phyloP scores from a whole-genome alignment of 2,888 invertebrate genomes.

The Eucriotettix oculatus region DNA sequence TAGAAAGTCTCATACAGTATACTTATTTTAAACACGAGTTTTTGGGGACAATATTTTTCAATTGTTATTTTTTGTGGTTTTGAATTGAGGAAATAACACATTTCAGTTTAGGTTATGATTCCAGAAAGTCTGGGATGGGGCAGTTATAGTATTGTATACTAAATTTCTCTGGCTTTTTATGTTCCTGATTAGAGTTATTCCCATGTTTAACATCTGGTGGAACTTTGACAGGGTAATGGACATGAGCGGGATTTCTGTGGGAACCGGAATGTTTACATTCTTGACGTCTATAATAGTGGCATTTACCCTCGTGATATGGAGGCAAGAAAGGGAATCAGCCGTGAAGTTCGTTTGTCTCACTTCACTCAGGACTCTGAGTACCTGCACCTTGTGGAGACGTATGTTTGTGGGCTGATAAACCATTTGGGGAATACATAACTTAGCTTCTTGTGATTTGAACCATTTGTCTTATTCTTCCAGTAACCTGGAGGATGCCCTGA shows the following conservation, averaged over 20 bases:
- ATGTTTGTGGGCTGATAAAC: slow-evolving; percentile 16
- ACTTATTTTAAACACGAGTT: too few relatives aligned
- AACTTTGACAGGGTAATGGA: slow-evolving; percentile 55
- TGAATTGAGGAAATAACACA: too few relatives aligned
- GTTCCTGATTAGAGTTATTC: neutral
- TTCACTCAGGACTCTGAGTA: slow-evolving; percentile 52
- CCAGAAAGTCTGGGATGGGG: too few relatives aligned
- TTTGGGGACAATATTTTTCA: too few relatives aligned
- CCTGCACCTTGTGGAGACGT: slow-evolving; percentile 46
- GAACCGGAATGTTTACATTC: slow-evolving; percentile 57
- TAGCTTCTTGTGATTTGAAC: too few relatives aligned
- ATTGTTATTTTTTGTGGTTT: too few relatives aligned
- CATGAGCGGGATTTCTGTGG: slow-evolving; percentile 65
- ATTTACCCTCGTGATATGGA: slow-evolving; percentile 64
- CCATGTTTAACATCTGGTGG: slow-evolving; percentile 8
- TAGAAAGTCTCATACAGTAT: too few relatives aligned
- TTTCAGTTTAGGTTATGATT: too few relatives aligned
- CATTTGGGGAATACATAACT: too few relatives aligned
- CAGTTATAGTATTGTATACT: too few relatives aligned
- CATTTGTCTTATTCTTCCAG: slow-evolving; percentile 27
- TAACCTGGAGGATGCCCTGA: slow-evolving; percentile 45
- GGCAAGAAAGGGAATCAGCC: slow-evolving; percentile 55
- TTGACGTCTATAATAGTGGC: slow-evolving; percentile 69
- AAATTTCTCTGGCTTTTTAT: too few relatives aligned
- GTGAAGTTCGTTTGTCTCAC: slow-evolving; percentile 46